These are phyloP conservation scores for Formica exsecta DNA, from an alignment of 1,140 invertebrate species.

Conservation along the genomic window DNA sequence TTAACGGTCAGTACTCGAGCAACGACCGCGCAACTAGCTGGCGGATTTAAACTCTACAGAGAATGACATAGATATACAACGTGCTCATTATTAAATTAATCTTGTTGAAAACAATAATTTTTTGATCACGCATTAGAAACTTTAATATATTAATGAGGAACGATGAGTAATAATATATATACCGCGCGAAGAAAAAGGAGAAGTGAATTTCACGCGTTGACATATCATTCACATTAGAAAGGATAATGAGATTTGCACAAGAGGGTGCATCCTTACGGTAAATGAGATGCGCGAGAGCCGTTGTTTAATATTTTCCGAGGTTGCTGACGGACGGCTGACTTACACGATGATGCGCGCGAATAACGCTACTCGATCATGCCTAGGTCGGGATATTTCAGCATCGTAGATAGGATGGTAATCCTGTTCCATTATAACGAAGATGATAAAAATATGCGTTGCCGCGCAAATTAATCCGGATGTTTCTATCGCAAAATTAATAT, in stretches of 20 bases:
- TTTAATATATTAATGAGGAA: slow-evolving; percentile 31
- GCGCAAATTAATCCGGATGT: slow-evolving; percentile 10
- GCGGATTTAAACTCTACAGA: background rate
- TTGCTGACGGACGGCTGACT: slow-evolving; percentile 57
- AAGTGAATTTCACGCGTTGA: slow-evolving; percentile 47
- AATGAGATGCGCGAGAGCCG: slow-evolving; percentile 55
- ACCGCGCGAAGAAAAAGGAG: background rate
- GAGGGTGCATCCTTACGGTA: slow-evolving; percentile 50
- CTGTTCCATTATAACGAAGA: slow-evolving; percentile 26
- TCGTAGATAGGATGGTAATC: slow-evolving; percentile 18
- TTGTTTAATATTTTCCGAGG: slow-evolving; percentile 60
- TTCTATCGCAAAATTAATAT: slow-evolving; percentile 21
- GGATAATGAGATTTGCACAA: slow-evolving; percentile 51
- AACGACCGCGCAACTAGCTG: background rate
- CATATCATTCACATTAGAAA: slow-evolving; percentile 52
- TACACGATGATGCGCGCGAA: slow-evolving; percentile 59
- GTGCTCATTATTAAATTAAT: slow-evolving; percentile 13
- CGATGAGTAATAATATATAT: background rate
- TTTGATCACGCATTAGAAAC: slow-evolving; percentile 12
- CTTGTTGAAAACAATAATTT: background rate
- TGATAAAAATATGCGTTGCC: slow-evolving; percentile 45
- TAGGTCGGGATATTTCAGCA: slow-evolving; percentile 41
- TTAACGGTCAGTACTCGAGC: background rate
- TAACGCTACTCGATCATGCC: slow-evolving; percentile 61
- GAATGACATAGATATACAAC: background rate